Conservation (phyloP, 2,888 invertebrate genomes). For the Anoplius nigerrimus region DNA sequence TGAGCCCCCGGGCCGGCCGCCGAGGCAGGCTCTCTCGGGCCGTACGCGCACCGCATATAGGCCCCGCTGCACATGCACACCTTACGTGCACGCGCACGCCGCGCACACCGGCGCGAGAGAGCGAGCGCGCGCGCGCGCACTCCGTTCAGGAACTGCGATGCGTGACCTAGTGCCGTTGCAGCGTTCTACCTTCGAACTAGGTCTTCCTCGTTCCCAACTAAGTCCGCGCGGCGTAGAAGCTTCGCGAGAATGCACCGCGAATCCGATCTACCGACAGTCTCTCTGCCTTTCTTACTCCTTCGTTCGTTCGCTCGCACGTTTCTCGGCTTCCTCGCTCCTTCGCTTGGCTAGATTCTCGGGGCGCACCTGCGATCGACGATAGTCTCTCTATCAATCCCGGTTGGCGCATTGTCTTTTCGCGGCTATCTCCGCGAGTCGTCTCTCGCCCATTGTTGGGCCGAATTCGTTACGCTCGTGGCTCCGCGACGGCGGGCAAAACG, state of each 20-base stretch:
- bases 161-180: conserved; percentile 74
- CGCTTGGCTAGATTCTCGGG: background rate
- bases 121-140: conserved; percentile 33
- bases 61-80: conserved; percentile 37
- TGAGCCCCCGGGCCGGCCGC: background rate
- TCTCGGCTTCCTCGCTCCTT: too few species aligned
- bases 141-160: conserved; percentile 72
- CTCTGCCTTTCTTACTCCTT: too few species aligned
- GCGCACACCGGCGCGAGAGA: conserved; percentile 1
- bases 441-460: background rate
- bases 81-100: conserved; percentile 34
- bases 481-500: too few species aligned
- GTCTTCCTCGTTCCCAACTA: conserved; percentile 69
- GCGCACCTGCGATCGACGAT: background rate
- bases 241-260: conserved; percentile 21
- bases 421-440: background rate
- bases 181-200: conserved; percentile 72
- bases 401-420: too few species aligned
- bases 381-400: background rate
- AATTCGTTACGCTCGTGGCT: too few species aligned
- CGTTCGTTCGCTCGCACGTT: background rate
- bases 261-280: conserved; percentile 16
- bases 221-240: conserved; percentile 34
- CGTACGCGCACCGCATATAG: conserved; percentile 56
- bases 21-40: conserved; percentile 34